Base-by-base conservation (phyloP, 2,888 invertebrate genomes). In the Galerucella pusilla region DNA sequence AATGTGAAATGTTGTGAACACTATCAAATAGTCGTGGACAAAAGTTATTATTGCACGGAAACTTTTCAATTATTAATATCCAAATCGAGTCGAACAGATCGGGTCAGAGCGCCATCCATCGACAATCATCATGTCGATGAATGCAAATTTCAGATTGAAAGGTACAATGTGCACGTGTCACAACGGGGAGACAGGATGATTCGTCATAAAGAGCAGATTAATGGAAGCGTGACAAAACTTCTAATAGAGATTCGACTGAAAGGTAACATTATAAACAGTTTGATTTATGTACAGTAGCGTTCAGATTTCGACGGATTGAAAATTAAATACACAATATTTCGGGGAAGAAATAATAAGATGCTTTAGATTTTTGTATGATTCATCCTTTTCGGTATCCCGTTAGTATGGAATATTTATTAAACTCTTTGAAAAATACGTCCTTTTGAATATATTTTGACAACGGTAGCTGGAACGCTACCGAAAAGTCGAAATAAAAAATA, bases 121-220 rank as follows among this genome's bases (percentile, higher is more conserved):
- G 46, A 65, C 46, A 65, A 45, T 71, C 73, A 67, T 75, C 66
- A 66, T 65, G 66, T 72, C 71, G 68, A 52, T 71, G 74, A 79
- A 79, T 75, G 75, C 72, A 78, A 78, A 80, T 81, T 79, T 80
- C 80, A 80, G 78, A 80, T 81, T 80, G 80, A 80, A 82, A 80
- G 81, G 81, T 81, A 80, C 80, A 78, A 78, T 79, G 76, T 71
- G 81, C 83, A 82, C 81, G 82, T 82, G 82, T 82, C 81, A 76
- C 81, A 78, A 77, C 80, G 70, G 71, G 78, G 75, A 72, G 74
- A 79, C 74, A 78, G 79, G 81, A 83, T 83, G 85, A 85, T 79
- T 83, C 79, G 78, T 83, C 85, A 84, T 83, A 84, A 85, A 85
- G 82, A 79, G 79, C 81, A 82, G 83, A 85, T 85, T 85, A 85